Evolutionary conservation across 2,888 invertebrate species (phyloP).

Genomic region (Cantharis nigra): DNA sequence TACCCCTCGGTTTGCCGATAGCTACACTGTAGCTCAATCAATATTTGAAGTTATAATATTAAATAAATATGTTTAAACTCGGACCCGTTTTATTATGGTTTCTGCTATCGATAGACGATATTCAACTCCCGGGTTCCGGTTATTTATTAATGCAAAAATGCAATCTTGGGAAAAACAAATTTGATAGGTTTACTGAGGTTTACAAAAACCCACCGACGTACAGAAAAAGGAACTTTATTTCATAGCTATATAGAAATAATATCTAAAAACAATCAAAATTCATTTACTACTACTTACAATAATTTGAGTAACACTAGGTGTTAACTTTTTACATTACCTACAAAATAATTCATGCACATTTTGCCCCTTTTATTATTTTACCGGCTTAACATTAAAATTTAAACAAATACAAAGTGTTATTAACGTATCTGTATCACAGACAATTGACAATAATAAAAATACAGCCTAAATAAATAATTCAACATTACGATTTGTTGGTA

Average conservation of each 20-base stretch:
- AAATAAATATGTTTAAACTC: too few relatives aligned
- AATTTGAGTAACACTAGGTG: background rate
- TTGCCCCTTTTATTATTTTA: background rate
- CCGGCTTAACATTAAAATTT: background rate
- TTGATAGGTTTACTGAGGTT: background rate
- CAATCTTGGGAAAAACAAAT: too few relatives aligned
- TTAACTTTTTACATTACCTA: background rate
- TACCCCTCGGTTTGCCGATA: too few relatives aligned
- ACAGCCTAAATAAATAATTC: background rate
- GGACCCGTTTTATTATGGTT: too few relatives aligned
- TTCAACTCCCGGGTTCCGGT: too few relatives aligned
- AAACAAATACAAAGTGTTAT: background rate
- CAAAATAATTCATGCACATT: background rate
- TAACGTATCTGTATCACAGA: slow-evolving; percentile 3
- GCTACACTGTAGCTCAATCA: too few relatives aligned
- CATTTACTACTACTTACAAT: background rate
- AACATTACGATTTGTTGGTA: background rate
- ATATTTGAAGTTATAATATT: too few relatives aligned
- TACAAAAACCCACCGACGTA: background rate
- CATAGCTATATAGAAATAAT: background rate
- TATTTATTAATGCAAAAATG: too few relatives aligned
- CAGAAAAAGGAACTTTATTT: slow-evolving; percentile 2
- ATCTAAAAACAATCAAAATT: background rate
- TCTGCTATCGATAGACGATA: too few relatives aligned
- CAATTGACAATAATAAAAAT: background rate